Evolutionary conservation across 2,113 vertebrate genomes (phyloP), one percentile per base, ranked within the genome.

Genomic region (Parus major): DNA sequence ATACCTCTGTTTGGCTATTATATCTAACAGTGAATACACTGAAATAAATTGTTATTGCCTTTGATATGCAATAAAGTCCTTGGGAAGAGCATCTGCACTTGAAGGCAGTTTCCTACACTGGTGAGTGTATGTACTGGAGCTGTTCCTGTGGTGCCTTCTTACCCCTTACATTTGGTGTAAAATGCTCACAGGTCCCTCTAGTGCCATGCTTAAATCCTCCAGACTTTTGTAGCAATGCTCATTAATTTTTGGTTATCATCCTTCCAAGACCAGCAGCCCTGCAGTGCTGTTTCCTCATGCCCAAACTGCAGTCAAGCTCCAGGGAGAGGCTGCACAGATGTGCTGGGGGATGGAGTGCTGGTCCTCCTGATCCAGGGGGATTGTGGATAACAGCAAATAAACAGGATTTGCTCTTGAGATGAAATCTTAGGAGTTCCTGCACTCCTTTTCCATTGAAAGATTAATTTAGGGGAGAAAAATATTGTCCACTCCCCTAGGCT

Each of bases 41-140:
- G 89, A 91, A 94, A 96, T 86, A 90, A 95, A 86, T 90, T 63
- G n/a, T 92, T 95, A 90, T 71, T 89, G 78, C 52, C 60, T n/a
- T 21, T 71, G 60, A 69, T 59, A 90, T 86, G 42, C 65, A 83
- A 60, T 76, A 59, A 91, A 72, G 50, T 79, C 84, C 86, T 90
- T 65, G 36, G 59, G 77, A 93, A 83, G 47, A 93, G 35, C 19
- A 28, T 77, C 65, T 61, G 47, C 44, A 31, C 47, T 70, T 69
- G 55, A 15, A n/a, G 41, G 63, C n/a, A 16, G 8, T 94, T 93
- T 94, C 53, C 66, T 86, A 2, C 15, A 17, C 21, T 55, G 46
- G 22, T 28, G 20, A 55, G 17, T 89, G 12, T 50, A 72, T 85
- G 36, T 25, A 25, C 7, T 73, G 36, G 61, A 82, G 29, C 12